Base-by-base conservation (phyloP, 1,140 invertebrate species). In the Zaprionus vittiger region DNA sequence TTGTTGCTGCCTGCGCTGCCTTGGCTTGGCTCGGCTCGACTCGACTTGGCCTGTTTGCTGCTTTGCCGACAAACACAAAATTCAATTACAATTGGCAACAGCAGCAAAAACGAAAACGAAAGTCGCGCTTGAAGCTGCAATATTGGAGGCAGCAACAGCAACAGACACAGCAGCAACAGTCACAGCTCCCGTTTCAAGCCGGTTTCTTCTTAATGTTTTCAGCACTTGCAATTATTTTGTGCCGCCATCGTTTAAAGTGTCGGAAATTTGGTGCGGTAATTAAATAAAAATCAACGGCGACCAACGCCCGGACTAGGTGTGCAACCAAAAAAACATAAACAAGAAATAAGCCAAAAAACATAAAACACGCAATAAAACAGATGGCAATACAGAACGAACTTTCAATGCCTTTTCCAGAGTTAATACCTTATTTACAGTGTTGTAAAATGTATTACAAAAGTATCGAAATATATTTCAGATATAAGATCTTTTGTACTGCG, bases 191-290 rank as follows among this genome's bases (percentile, higher is more conserved):
- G 74, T 77, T 72, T 67, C 69, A 77, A 83, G 71, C 81, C 81
- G 84, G 84, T 89, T 89, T 84, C 74, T 89, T 90, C 74, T 89
- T 90, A 90, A 91, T 85, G 86, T 85, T 90, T 91, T 90, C 85
- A 91, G 82, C 85, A 90, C 85, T 90, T 85, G 85, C 85, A 90
- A 90, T 91, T 89, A 90, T 85, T 91, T 85, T 77, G 77, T 80
- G 82, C 85, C 73, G 79, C 80, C 81, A 77, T 82, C 84, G 81
- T 81, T 89, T 89, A 89, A 90, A 89, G 84, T 89, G 84, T 89
- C 85, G 85, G 85, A 85, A 85, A 89, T 90, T 89, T 90, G 85
- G 85, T 89, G 77, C 85, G 79, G 85, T 82, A 90, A 90, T 90
- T 90, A 91, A 90, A 90, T 91, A 71, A 90, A 90, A 91, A 86